phyloP scores from a whole-genome alignment of 92 coral and sea anemone species.

The Heliopora coerulea region DNA sequence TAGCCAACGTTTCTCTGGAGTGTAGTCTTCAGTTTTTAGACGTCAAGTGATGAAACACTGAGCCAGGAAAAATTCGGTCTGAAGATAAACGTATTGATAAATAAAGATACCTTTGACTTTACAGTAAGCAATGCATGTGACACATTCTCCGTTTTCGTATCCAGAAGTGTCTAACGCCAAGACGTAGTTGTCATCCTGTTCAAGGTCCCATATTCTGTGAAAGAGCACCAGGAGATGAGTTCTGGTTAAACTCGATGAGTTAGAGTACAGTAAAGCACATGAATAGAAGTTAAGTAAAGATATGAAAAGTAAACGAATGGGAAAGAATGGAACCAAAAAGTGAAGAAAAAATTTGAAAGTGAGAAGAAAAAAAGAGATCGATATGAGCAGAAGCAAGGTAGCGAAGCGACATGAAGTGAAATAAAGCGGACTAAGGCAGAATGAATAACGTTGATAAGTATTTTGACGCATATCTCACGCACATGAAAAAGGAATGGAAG shows the following conservation, averaged over 20 bases:
- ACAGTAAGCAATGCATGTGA: slow-evolving; percentile 77
- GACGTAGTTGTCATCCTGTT: slow-evolving; percentile 89
- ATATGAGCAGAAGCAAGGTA: too few relatives aligned
- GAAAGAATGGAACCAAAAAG: not conserved
- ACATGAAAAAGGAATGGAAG: too few relatives aligned
- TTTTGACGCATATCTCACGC: too few relatives aligned
- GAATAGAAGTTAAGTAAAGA: not conserved
- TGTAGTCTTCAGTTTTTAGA: too few relatives aligned
- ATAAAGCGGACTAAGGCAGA: not conserved
- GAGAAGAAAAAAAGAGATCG: not conserved
- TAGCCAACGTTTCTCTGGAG: too few relatives aligned
- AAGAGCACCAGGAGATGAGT: not conserved
- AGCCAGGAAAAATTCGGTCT: too few relatives aligned
- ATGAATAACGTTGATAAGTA: too few relatives aligned
- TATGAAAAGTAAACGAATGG: not conserved
- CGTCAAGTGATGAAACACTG: too few relatives aligned
- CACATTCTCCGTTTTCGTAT: slow-evolving; percentile 84
- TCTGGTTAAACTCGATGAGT: not conserved
- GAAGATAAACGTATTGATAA: too few relatives aligned
- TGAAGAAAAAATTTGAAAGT: not conserved
- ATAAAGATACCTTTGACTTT: slow-evolving; percentile 89
- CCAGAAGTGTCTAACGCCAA: slow-evolving; percentile 78
- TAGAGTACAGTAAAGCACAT: not conserved
- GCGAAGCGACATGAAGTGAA: not conserved
- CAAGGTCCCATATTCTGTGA: slow-evolving; percentile 81